Evolutionary conservation across 2,888 invertebrate genomes (phyloP).

Genomic region (Philhelius pedissequus): DNA sequence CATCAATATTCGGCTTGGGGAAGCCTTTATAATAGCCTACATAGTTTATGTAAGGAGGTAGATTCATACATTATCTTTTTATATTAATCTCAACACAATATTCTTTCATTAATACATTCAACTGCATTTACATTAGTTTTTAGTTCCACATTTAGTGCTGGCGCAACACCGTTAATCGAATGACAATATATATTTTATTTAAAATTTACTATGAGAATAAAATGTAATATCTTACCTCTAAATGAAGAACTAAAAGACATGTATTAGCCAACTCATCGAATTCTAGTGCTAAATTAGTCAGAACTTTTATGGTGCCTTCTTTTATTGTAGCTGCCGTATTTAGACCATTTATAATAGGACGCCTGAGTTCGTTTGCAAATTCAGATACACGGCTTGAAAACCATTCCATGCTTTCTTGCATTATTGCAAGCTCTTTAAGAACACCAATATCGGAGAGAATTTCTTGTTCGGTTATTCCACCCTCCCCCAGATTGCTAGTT

Average conservation of each 20-base stretch:
- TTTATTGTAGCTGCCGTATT: slow-evolving; percentile 78
- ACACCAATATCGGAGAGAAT: slow-evolving; percentile 91
- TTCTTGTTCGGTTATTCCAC: slow-evolving; percentile 90
- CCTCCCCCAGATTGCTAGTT: slow-evolving; percentile 93
- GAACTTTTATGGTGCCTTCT: slow-evolving; percentile 82
- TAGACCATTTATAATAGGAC: slow-evolving; percentile 79
- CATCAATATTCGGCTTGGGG: no score
- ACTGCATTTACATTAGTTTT: no score
- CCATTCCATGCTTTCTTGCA: slow-evolving; percentile 97
- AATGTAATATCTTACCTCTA: slow-evolving; percentile 84
- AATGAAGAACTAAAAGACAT: slow-evolving; percentile 93
- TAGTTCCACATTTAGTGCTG: not conserved
- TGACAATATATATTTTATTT: not conserved
- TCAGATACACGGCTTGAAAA: slow-evolving; percentile 84
- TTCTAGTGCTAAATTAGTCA: slow-evolving; percentile 86
- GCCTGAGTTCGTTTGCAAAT: slow-evolving; percentile 81
- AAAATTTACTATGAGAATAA: not conserved
- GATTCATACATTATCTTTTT: no score
- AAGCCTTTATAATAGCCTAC: no score
- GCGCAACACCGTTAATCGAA: not conserved
- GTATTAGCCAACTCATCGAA: slow-evolving; percentile 94
- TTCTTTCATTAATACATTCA: no score
- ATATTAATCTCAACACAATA: no score
- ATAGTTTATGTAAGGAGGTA: no score
- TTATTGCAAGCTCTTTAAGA: slow-evolving; percentile 90